These are phyloP conservation scores for Poeciliopsis prolifica DNA, from an alignment of 2,113 vertebrate genomes.

Conservation along the genomic window DNA sequence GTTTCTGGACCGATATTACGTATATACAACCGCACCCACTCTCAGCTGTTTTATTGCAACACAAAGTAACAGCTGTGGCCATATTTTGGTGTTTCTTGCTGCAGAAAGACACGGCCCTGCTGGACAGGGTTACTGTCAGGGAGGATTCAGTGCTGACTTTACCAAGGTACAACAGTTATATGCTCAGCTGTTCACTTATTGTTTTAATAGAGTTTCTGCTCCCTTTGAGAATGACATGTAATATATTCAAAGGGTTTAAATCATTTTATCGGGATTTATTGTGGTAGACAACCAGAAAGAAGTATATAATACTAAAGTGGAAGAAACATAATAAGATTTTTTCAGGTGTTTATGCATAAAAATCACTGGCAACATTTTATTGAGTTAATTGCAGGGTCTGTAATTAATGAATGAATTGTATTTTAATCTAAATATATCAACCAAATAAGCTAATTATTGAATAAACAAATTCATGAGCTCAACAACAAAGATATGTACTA, in stretches of 20 bases:
- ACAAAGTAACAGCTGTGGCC: slow-evolving; percentile 7
- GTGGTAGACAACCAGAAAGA: too few species aligned
- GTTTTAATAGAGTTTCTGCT: slow-evolving; percentile 18
- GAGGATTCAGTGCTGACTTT: slow-evolving; percentile 91
- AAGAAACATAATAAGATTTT: too few species aligned
- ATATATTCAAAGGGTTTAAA: neutral
- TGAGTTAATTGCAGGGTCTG: too few species aligned
- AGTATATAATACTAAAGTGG: too few species aligned
- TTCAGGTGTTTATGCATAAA: too few species aligned
- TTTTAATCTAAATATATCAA: too few species aligned
- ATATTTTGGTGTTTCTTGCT: slow-evolving; percentile 30
- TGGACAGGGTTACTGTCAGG: slow-evolving; percentile 91
- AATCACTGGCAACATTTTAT: too few species aligned
- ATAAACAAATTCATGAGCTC: too few species aligned
- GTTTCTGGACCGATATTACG: neutral
- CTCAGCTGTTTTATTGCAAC: neutral
- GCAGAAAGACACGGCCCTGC: slow-evolving; percentile 77
- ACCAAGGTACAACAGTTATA: slow-evolving; percentile 83
- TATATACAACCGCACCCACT: neutral
- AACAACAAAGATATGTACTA: too few species aligned
- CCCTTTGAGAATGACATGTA: neutral
- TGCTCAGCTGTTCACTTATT: neutral
- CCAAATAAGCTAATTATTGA: too few species aligned
- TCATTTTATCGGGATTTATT: too few species aligned
- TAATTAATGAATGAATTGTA: too few species aligned